phyloP scores from a whole-genome alignment of 2,797 vertebrate species.

The Cryptoprocta ferox region DNA sequence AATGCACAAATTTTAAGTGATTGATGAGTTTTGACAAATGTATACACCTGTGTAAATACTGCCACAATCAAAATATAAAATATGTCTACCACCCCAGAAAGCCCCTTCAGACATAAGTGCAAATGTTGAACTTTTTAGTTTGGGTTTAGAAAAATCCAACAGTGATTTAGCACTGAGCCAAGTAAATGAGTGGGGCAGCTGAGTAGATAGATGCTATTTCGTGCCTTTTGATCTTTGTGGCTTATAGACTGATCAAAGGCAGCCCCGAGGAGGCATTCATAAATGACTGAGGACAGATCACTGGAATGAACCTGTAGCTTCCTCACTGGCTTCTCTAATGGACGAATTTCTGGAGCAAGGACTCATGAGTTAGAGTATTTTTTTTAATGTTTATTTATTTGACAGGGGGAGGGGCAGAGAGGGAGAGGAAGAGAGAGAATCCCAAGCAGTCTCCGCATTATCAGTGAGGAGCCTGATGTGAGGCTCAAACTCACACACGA shows the following conservation, averaged over 20 bases:
- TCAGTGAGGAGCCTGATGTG: too few species aligned
- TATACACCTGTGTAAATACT: background rate
- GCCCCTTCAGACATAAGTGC: background rate
- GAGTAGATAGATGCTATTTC: background rate
- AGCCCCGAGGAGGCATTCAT: background rate
- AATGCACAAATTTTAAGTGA: constrained; percentile 3
- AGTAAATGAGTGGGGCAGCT: background rate
- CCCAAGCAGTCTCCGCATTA: too few species aligned
- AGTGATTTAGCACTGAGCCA: background rate
- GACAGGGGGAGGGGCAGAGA: too few species aligned
- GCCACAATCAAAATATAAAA: constrained; percentile 5
- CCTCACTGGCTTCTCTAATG: background rate
- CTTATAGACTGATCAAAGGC: background rate
- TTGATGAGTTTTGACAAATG: constrained; percentile 28
- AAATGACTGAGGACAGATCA: background rate
- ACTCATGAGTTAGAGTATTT: background rate
- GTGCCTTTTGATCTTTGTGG: background rate
- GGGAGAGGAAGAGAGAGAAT: too few species aligned
- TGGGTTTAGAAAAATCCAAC: constrained; percentile 28
- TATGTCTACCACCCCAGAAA: background rate
- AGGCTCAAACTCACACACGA: too few species aligned
- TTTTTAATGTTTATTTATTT: too few species aligned
- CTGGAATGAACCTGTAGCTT: background rate
- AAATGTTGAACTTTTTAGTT: constrained; percentile 51
- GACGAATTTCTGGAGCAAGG: background rate